Conservation (phyloP, 2,113 vertebrate genomes). For the Climacteris rufus region DNA sequence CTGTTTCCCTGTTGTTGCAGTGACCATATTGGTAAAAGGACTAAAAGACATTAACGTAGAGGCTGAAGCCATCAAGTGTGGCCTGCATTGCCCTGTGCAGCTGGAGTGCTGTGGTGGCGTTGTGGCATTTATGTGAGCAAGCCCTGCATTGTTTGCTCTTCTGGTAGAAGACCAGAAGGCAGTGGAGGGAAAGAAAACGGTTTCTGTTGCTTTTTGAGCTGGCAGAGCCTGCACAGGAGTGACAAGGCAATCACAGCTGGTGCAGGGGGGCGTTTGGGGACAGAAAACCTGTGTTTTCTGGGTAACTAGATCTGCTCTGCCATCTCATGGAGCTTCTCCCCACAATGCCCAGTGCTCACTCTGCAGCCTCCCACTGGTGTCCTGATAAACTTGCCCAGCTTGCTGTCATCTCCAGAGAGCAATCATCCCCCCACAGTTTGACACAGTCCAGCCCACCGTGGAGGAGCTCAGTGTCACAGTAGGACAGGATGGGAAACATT, state of each 20-base stretch:
- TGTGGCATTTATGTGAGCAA: accelerated
- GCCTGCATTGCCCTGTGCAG: accelerated
- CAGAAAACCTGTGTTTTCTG: background rate
- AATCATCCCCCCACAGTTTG: background rate
- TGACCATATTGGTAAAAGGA: accelerated
- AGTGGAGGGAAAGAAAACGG: background rate
- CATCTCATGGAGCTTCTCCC: background rate
- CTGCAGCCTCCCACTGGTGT: background rate
- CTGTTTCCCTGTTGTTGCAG: background rate
- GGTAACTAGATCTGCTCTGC: background rate
- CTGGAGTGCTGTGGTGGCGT: background rate
- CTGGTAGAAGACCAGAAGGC: background rate
- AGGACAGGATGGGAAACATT: background rate
- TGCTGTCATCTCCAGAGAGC: background rate
- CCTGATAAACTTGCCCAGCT: background rate
- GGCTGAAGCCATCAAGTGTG: background rate
- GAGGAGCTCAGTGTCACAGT: background rate
- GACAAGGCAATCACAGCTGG: background rate
- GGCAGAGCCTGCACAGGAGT: background rate
- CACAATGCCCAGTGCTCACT: background rate
- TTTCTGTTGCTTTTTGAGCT: background rate
- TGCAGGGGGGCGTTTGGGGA: background rate
- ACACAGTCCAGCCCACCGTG: background rate
- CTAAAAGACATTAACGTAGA: background rate
- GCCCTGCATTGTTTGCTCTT: accelerated